Evolutionary conservation across 1,140 invertebrate genomes (phyloP), one percentile per base, ranked within the genome.

Genomic region (Caenorhabditis brenneri): DNA sequence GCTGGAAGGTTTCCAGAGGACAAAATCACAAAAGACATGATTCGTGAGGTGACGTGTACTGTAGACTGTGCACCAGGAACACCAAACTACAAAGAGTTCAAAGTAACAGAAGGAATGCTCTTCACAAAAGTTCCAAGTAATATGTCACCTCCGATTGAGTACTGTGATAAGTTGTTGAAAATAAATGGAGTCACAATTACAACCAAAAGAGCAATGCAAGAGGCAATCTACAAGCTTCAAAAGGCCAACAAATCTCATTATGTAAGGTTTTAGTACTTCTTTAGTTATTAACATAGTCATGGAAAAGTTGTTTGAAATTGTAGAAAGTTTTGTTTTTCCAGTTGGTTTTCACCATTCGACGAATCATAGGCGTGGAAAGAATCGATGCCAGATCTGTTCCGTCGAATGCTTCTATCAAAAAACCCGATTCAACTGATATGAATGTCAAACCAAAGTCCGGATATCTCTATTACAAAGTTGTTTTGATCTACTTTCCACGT

Each of bases 401-500:
- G 9, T n/a, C 65, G 0, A 74, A 74, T 19, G 65, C 65, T 10
- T 12, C 65, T 2, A 74, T 74, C 24, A 16, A 5, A 12, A 74
- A 74, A 24, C 27, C 27, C 0, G 33, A 24, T 7, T 24, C 65
- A 0, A 15, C 12, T 16, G 36, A 74, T 74, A 31, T 12, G 7
- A 36, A 19, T 6, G n/a, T 42, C 6, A 74, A 74, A 24, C 36
- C 65, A 10, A 74, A 74, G 9, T 7, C 9, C 1, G 65, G 65
- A 42, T 74, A 74, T 15, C 1, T 42, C 5, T 74, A 74, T 31
- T 74, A 46, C 36, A 74, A 74, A 74, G 36, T 74, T 6, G 65
- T 74, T 3, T 19, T 74, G 36, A 74, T 74, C 7, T 74, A 74
- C 15, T 74, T 74, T 42, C 65, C 65, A 74, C 65, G 36, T 24